Percentiles rank a stretch among this genome's conserved stretches.
Evolutionary conservation across 2,113 vertebrate species (phyloP).

Genomic region (Etia nguti): DNA sequence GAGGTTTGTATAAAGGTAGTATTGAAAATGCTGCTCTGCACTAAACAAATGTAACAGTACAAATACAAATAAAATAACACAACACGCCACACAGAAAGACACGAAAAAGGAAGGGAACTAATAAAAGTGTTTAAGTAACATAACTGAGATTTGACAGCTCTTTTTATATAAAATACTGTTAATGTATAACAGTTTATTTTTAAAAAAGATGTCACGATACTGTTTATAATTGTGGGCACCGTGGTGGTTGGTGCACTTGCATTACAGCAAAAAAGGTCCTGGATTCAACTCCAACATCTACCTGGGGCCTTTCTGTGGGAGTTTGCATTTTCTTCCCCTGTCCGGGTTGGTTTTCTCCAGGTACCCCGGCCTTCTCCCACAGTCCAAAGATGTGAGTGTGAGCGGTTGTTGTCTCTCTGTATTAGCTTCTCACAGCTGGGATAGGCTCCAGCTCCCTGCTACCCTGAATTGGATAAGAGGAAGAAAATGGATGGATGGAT

Average conservation of each 20-base stretch:
- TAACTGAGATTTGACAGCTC: neutral
- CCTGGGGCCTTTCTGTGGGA: neutral
- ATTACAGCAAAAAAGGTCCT: neutral
- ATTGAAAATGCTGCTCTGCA: neutral
- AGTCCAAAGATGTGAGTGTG: neutral
- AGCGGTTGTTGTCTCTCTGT: neutral
- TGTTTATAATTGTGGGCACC: neutral
- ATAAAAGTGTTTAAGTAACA: neutral
- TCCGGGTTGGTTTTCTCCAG: neutral
- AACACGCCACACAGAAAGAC: neutral
- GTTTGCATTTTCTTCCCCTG: neutral
- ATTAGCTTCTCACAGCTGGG: neutral
- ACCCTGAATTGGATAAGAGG: neutral
- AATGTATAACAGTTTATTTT: rapidly evolving
- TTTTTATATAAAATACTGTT: neutral
- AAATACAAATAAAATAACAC: neutral
- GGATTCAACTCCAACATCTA: neutral
- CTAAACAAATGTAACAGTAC: neutral
- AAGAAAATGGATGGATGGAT: neutral
- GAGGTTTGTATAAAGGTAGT: neutral
- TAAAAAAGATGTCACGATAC: rapidly evolving
- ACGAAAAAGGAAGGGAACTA: neutral
- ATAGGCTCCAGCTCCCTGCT: neutral
- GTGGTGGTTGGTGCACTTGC: rapidly evolving
- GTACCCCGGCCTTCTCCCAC: neutral